Percentiles rank a stretch among this genome's conserved stretches.
These are phyloP conservation scores for Sebastes taczanowskii DNA, from an alignment of 2,797 vertebrate species.

Conservation along the genomic window DNA sequence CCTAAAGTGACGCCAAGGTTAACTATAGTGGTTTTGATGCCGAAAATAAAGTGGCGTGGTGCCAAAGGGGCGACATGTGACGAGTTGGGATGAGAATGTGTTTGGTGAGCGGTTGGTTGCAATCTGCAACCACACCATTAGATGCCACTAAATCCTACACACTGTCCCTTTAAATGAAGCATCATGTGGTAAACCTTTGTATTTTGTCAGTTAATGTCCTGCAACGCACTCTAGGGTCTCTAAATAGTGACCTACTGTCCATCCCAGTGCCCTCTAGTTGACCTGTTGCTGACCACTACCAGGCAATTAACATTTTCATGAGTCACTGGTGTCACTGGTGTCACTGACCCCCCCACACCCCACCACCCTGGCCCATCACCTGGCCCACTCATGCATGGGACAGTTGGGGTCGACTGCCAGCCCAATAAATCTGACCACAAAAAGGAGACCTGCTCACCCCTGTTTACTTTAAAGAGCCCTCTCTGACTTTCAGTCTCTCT, in stretches of 20 bases:
- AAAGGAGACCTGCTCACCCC: conserved; percentile 74
- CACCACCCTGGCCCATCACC: conserved; percentile 67
- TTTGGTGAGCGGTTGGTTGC: too few relatives aligned
- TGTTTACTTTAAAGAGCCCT: conserved; percentile 87
- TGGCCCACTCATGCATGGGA: conserved; percentile 79
- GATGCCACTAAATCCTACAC: too few relatives aligned
- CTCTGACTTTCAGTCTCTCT: conserved; percentile 51
- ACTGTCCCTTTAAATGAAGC: not conserved
- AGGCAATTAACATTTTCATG: conserved; percentile 76
- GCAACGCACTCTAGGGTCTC: not conserved
- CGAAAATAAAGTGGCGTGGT: too few relatives aligned
- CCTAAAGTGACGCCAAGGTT: too few relatives aligned
- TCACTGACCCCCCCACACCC: conserved; percentile 62
- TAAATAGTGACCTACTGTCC: conserved; percentile 19
- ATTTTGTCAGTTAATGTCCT: not conserved
- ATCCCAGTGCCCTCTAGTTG: conserved; percentile 50
- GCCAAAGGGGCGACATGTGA: too few relatives aligned
- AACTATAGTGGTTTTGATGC: too few relatives aligned
- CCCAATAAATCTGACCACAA: conserved; percentile 86
- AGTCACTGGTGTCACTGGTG: conserved; percentile 54
- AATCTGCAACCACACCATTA: too few relatives aligned
- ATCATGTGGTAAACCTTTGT: not conserved
- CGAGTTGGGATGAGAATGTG: too few relatives aligned
- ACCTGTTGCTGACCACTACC: conserved; percentile 67
- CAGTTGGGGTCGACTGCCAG: conserved; percentile 71